Conservation (phyloP, 2,113 vertebrate genomes). For the Engraulis encrasicolus region DNA sequence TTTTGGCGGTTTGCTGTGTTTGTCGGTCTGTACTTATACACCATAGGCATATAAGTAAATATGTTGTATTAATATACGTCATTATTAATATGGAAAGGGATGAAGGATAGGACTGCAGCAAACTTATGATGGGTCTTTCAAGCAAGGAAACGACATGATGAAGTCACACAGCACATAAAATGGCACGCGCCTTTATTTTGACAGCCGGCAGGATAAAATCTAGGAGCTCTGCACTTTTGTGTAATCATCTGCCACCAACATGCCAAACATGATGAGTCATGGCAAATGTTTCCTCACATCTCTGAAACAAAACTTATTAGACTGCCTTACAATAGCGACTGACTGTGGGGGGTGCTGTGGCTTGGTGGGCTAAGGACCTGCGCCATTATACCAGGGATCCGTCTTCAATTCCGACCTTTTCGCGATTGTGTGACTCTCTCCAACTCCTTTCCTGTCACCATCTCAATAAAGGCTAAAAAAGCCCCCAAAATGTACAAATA, state of each 20-base stretch:
- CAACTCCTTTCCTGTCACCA: too few species aligned
- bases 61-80: neutral
- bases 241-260: neutral
- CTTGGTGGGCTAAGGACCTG: too few species aligned
- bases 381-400: too few species aligned
- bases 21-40: neutral
- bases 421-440: too few species aligned
- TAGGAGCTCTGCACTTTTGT: neutral
- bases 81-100: neutral
- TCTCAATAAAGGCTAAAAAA: too few species aligned
- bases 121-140: conserved; percentile 10
- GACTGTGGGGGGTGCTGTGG: too few species aligned
- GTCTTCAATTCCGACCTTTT: too few species aligned
- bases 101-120: neutral
- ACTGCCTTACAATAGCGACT: neutral
- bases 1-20: too few species aligned
- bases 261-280: neutral
- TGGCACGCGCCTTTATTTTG: neutral
- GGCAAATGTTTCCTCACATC: neutral
- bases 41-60: conserved; percentile 8
- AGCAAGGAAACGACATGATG: neutral
- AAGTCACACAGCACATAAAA: neutral
- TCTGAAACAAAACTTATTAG: neutral
- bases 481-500: too few species aligned
- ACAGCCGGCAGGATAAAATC: conserved; percentile 5